Percentiles rank a stretch among this genome's conserved stretches.
Conservation (phyloP, 2,888 invertebrate genomes). For the Zhuqinia jingwanae region DNA sequence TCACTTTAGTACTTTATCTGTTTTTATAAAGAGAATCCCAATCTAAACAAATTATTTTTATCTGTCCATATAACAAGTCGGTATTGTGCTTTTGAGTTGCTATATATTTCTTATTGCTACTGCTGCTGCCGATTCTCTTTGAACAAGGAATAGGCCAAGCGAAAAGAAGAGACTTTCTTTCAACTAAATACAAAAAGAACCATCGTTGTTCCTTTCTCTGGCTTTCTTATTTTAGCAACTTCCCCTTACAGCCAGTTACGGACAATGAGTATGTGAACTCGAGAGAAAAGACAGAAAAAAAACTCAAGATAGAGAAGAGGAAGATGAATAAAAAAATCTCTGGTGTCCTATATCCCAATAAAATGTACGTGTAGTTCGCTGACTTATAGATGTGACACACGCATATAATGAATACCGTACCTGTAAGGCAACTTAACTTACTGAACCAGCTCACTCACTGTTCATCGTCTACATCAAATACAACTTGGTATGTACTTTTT, state of each 20-base stretch:
- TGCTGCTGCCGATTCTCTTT: too few relatives aligned
- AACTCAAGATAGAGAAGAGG: background rate
- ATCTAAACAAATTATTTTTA: too few relatives aligned
- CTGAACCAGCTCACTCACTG: background rate
- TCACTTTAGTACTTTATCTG: background rate
- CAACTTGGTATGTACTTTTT: background rate
- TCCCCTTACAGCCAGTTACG: background rate
- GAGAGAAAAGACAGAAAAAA: background rate
- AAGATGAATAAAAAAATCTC: constrained; percentile 26
- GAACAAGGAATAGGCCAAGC: background rate
- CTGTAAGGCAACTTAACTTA: too few relatives aligned
- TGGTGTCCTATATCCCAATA: constrained; percentile 3
- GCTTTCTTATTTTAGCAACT: constrained; percentile 1
- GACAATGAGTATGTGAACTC: background rate
- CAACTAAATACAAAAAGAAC: background rate
- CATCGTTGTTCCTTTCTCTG: background rate
- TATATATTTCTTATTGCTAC: too few relatives aligned
- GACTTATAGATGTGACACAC: background rate
- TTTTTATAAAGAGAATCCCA: too few relatives aligned
- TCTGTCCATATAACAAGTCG: background rate
- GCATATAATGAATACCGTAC: background rate
- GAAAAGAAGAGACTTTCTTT: constrained; percentile 14
- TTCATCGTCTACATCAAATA: background rate
- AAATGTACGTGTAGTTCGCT: constrained; percentile 1
- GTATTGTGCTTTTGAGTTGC: background rate